A percentile compares a stretch with the other conserved stretches of the same genome.
Evolutionary conservation across 2,888 invertebrate species (phyloP).

Genomic region (Hipparchia semele): DNA sequence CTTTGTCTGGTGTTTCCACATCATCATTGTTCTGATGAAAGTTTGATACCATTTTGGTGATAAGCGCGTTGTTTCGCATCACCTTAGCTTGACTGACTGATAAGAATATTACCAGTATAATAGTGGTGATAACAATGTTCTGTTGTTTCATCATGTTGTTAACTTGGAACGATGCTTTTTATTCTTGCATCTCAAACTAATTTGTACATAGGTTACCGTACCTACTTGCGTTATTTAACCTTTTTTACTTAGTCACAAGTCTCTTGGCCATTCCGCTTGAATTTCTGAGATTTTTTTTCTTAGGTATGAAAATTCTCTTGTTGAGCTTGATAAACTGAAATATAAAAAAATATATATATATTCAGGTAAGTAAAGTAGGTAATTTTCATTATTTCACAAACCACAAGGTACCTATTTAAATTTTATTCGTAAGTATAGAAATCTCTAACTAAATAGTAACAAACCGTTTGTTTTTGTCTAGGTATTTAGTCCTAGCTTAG

Average conservation of each 20-base stretch:
- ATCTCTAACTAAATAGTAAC: too few species aligned
- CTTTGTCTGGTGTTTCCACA: slow-evolving; percentile 37
- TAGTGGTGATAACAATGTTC: slow-evolving; percentile 28
- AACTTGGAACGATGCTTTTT: not conserved
- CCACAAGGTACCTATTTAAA: not conserved
- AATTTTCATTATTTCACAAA: not conserved
- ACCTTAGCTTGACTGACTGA: slow-evolving; percentile 51
- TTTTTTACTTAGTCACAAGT: not conserved
- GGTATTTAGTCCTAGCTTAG: not conserved
- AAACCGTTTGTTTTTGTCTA: not conserved
- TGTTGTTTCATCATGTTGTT: slow-evolving; percentile 19
- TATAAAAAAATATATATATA: not conserved
- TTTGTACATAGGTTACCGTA: not conserved
- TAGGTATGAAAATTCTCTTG: not conserved
- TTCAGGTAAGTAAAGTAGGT: not conserved
- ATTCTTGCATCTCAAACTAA: not conserved
- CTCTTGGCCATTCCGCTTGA: not conserved
- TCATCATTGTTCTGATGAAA: slow-evolving; percentile 62
- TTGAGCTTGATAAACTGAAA: slow-evolving; percentile 6
- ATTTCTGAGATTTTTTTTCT: not conserved
- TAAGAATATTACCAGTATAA: slow-evolving; percentile 23
- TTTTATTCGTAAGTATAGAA: not conserved
- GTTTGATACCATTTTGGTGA: slow-evolving; percentile 70
- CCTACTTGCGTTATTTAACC: not conserved
- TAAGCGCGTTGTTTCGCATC: slow-evolving; percentile 69